Conservation (phyloP, 2,888 invertebrate species). For the Ceramica pisi region DNA sequence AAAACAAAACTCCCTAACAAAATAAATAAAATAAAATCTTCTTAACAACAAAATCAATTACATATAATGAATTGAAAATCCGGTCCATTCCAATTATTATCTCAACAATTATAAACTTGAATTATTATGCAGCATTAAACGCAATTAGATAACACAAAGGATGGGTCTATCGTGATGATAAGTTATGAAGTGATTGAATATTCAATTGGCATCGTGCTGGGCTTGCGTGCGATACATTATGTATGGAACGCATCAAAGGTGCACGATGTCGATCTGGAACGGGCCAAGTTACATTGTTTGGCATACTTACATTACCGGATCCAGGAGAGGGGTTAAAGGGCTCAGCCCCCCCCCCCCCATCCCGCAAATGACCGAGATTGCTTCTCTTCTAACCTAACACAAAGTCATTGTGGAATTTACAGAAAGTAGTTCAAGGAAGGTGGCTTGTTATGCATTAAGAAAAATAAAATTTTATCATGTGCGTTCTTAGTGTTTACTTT, state of each 20-base stretch:
- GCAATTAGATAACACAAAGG: conserved; percentile 64
- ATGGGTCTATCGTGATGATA: conserved; percentile 47
- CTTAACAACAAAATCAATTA: conserved; percentile 12
- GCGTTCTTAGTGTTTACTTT: no score
- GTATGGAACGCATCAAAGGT: conserved; percentile 45
- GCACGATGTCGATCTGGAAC: conserved; percentile 52
- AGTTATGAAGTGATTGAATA: conserved; percentile 51
- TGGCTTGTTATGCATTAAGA: no score
- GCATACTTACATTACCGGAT: no score
- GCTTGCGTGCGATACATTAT: conserved; percentile 60
- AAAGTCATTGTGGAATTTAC: no score
- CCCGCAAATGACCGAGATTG: no score
- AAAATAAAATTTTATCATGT: no score
- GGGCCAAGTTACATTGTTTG: conserved; percentile 39
- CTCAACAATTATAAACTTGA: conserved; percentile 21
- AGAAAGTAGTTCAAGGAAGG: no score
- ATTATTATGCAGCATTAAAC: conserved; percentile 52
- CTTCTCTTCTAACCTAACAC: no score
- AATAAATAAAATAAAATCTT: conserved; percentile 6
- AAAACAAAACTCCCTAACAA: conserved; percentile 3
- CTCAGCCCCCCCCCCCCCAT: no score
- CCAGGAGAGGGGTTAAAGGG: no score
- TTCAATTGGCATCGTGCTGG: conserved; percentile 56
- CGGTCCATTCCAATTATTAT: conserved; percentile 31
- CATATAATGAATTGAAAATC: conserved; percentile 39